phyloP scores from a whole-genome alignment of 2,113 vertebrate species.

The Sphyrna mokarran region DNA sequence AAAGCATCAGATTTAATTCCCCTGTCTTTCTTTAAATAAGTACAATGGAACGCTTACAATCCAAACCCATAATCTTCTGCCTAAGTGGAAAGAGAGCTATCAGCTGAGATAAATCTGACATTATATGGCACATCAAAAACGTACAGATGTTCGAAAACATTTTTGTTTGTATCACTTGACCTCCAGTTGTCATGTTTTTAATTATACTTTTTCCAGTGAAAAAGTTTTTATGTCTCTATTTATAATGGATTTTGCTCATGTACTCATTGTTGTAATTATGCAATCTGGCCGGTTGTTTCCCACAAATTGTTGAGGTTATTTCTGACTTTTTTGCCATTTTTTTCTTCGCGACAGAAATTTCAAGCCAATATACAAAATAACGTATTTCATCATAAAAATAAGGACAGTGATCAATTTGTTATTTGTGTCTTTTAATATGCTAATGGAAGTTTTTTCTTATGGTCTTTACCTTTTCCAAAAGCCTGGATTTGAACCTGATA shows the following conservation, averaged over 20 bases:
- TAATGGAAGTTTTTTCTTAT: background rate
- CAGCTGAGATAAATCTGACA: background rate
- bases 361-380: background rate
- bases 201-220: background rate
- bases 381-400: background rate
- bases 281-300: background rate
- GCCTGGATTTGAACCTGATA: background rate
- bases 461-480: background rate
- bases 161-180: background rate
- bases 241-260: background rate
- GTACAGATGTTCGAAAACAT: background rate
- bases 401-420: background rate
- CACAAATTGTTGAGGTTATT: background rate
- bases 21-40: background rate
- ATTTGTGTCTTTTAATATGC: background rate
- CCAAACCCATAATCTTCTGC: background rate
- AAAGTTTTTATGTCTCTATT: background rate
- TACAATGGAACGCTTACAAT: background rate
- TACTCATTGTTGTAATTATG: background rate
- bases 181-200: background rate
- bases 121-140: background rate
- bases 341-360: background rate
- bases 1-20: background rate
- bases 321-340: background rate
- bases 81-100: background rate